Evolutionary conservation across 2,888 invertebrate species (phyloP), one percentile per base, ranked within the genome.

Genomic region (Morpho helenor): DNA sequence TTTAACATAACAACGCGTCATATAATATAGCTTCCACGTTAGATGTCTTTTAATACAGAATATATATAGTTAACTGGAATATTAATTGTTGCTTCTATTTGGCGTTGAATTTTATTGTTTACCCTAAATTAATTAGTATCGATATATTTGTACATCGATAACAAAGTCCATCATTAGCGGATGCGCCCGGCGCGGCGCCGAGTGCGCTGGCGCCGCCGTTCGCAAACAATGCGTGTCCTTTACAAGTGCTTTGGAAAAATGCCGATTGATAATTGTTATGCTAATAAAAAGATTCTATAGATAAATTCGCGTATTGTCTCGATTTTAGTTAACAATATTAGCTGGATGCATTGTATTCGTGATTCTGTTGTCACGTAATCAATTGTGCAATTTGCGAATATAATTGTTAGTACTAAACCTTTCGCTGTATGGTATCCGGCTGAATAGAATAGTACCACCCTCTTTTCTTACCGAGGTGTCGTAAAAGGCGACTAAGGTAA

Each of bases 151-250:
- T 31, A 72, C 73, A 45, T 60, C 62, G 59, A 63, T 56, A 49
- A 71, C 58, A 49, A 65, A 60, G 8, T 7, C 31, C 87, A 74
- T 72, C 84, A 86, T 87, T 88, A 87, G 83, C 89, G 89, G 87
- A 88, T 83, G 81, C 80, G 74, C 59, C 68, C 72, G 85, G 84
- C 85, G 53, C 59, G 59, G 62, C 62, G 83, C 79, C 80, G 80
- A 64, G 66, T 66, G 63, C 67, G 65, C 68, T 69, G 75, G 80
- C 80, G 71, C 82, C 82, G 72, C 62, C 70, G 76, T 76, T 78
- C 76, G 77, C 83, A 80, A 84, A 89, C 87, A 89, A 88, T 86
- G 82, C 80, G 62, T 69, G 77, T 78, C 80, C 76, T 75, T 77
- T 77, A 66, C 73, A 68, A 70, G 67, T 71, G 74, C 75, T 77